Evolutionary conservation across 2,888 invertebrate species (phyloP).

Genomic region (Cephus spinipes): DNA sequence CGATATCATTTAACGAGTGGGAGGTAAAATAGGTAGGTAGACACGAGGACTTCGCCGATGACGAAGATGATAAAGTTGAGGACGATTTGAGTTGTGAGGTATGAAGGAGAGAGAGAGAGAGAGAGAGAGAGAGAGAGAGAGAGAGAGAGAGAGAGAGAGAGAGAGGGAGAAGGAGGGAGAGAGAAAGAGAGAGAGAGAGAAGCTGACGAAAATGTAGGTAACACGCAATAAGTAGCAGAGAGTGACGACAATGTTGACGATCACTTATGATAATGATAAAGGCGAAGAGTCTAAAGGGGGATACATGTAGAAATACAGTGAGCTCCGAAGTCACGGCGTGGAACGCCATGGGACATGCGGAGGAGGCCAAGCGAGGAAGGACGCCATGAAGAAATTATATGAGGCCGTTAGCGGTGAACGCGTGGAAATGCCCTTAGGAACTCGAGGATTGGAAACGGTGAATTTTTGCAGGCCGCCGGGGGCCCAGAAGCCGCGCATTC

Average conservation of each 20-base stretch:
- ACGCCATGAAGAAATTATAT: conserved; percentile 33
- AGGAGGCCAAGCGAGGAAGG: conserved; percentile 31
- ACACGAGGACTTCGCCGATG: neutral
- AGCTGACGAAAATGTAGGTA: neutral
- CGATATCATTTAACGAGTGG: neutral
- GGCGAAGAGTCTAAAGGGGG: neutral
- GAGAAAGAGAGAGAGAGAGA: neutral
- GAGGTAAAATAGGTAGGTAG: neutral
- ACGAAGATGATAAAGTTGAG: neutral
- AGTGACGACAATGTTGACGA: neutral
- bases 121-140: too few relatives aligned
- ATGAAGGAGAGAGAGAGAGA: neutral
- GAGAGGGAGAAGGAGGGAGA: too few relatives aligned
- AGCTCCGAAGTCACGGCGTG: neutral
- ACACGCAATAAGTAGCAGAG: neutral
- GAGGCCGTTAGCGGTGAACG: conserved; percentile 4
- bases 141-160: too few relatives aligned
- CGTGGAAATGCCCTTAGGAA: conserved; percentile 10
- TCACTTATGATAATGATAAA: neutral
- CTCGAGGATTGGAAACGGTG: conserved; percentile 20
- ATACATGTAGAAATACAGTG: neutral
- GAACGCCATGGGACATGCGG: conserved; percentile 34
- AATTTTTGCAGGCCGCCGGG: conserved; percentile 34
- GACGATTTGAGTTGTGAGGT: neutral
- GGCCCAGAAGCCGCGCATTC: conserved; percentile 60